A percentile compares a stretch with the other conserved stretches of the same genome.
Conservation (phyloP, 2,797 vertebrate species). For the Tinamus major region DNA sequence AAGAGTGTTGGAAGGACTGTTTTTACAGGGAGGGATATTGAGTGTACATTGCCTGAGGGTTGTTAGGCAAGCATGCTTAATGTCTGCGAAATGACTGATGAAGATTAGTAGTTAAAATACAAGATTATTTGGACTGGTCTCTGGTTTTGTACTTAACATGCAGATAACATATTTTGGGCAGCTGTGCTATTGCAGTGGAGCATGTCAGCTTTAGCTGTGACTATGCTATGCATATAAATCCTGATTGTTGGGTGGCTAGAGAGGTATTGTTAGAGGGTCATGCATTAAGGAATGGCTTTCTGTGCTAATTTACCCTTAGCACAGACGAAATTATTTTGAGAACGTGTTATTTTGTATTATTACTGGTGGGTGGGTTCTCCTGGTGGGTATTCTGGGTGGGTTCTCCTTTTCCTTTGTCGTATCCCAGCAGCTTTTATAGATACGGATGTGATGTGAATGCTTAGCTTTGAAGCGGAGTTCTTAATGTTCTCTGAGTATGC, state of each 20-base stretch:
- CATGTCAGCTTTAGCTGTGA: not conserved
- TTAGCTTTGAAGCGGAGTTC: not conserved
- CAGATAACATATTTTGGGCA: not conserved
- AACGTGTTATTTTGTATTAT: not conserved
- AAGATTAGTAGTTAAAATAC: conserved; percentile 23
- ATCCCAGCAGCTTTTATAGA: not conserved
- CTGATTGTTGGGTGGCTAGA: not conserved
- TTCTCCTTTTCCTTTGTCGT: not conserved
- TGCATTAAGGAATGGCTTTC: not conserved
- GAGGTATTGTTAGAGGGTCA: not conserved
- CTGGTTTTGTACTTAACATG: not conserved
- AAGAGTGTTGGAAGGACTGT: conserved; percentile 40
- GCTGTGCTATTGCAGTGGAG: not conserved
- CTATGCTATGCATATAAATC: not conserved
- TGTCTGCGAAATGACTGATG: conserved; percentile 31
- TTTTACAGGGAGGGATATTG: conserved; percentile 7
- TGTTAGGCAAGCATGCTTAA: not conserved
- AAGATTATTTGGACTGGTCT: not conserved
- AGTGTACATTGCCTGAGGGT: conserved; percentile 7
- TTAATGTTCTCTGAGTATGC: not conserved
- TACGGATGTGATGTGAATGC: not conserved
- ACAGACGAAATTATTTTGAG: not conserved
- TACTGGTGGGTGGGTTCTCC: not conserved
- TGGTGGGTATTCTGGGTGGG: not conserved
- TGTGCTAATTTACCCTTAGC: not conserved